phyloP scores from a whole-genome alignment of 2,797 vertebrate species.

The Crypturellus tataupa region DNA sequence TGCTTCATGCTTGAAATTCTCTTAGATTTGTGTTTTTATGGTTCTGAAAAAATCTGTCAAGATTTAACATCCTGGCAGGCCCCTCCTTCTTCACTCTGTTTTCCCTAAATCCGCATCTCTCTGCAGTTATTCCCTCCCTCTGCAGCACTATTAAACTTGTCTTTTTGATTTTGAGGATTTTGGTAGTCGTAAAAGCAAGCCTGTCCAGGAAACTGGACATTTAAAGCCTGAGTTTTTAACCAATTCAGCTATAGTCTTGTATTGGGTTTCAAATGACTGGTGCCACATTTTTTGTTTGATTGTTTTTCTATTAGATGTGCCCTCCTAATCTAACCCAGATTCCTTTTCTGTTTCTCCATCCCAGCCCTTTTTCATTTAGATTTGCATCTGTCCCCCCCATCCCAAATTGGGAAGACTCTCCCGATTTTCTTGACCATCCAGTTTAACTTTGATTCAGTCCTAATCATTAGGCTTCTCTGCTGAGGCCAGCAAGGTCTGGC shows the following conservation, averaged over 20 bases:
- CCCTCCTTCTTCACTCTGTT: not conserved
- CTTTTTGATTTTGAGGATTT: not conserved
- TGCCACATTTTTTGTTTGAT: not conserved
- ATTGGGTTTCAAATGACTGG: not conserved
- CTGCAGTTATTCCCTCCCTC: not conserved
- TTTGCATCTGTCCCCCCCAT: not conserved
- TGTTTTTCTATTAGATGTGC: not conserved
- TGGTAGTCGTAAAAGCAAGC: not conserved
- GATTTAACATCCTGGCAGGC: not conserved
- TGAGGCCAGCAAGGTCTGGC: conserved; percentile 49
- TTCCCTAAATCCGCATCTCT: not conserved
- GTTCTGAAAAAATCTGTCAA: not conserved
- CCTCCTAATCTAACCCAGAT: not conserved
- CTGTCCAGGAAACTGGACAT: not conserved
- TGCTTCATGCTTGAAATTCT: not conserved
- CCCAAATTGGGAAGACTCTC: not conserved
- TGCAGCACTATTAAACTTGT: not conserved
- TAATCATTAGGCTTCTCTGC: conserved; percentile 39
- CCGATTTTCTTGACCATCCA: not conserved
- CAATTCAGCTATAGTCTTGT: not conserved
- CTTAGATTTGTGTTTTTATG: not conserved
- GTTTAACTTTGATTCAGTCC: conserved; percentile 26
- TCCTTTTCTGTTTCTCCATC: not conserved
- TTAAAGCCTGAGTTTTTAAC: not conserved
- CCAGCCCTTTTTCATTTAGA: not conserved